Percentiles rank a stretch among this genome's conserved stretches.
Evolutionary conservation across 2,888 invertebrate genomes (phyloP).

Genomic region (Steinernema hermaphroditum): DNA sequence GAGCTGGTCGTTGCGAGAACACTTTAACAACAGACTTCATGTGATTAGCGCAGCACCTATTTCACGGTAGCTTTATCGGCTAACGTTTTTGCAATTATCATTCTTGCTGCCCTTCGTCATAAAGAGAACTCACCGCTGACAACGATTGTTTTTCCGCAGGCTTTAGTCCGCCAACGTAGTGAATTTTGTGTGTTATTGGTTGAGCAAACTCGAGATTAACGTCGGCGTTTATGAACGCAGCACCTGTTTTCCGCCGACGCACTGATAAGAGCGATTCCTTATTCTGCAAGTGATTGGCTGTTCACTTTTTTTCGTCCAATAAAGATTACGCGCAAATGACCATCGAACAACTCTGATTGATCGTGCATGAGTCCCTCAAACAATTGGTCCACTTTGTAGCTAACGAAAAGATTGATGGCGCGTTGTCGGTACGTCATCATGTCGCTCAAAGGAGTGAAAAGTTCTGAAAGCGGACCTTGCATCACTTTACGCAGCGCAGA

Average conservation of each 20-base stretch:
- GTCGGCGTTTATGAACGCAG: conserved; percentile 32
- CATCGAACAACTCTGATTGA: conserved; percentile 1
- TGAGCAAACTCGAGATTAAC: conserved; percentile 34
- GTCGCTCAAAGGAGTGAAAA: conserved; percentile 31
- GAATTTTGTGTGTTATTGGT: conserved; percentile 15
- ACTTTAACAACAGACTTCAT: too few species aligned
- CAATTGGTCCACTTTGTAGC: conserved; percentile 26
- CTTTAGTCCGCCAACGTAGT: conserved; percentile 31
- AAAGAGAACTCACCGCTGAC: background rate
- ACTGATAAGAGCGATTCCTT: conserved; percentile 26
- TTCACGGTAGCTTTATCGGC: too few species aligned
- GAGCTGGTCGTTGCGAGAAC: too few species aligned
- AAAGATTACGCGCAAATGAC: background rate
- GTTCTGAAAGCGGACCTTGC: background rate
- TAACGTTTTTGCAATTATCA: too few species aligned
- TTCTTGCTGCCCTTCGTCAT: too few species aligned
- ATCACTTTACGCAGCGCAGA: background rate
- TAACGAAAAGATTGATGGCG: conserved; percentile 10
- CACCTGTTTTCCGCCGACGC: conserved; percentile 31
- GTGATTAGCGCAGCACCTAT: too few species aligned
- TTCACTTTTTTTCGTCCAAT: too few species aligned
- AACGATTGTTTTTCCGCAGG: background rate
- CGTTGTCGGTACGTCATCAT: conserved; percentile 33
- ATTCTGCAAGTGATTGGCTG: conserved; percentile 13
- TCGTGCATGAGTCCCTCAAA: conserved; percentile 23